phyloP scores from a whole-genome alignment of 2,113 vertebrate genomes.

The Chloroceryle aenea region DNA sequence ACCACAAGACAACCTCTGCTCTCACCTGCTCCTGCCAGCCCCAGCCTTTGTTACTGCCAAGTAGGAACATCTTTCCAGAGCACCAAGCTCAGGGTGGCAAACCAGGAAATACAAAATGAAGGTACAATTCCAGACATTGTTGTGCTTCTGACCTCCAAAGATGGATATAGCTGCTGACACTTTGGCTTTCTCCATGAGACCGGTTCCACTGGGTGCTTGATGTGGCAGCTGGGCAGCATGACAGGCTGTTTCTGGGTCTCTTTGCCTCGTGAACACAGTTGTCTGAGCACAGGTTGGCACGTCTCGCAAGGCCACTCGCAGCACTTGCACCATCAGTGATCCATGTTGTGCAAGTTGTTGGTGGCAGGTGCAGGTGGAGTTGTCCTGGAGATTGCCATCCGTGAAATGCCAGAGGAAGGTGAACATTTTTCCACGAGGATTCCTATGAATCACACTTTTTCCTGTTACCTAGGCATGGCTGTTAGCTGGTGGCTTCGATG shows the following conservation, averaged over 20 bases:
- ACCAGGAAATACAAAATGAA: neutral
- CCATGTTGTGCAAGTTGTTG: rapidly evolving
- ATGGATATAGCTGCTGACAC: neutral
- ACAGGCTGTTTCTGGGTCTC: neutral
- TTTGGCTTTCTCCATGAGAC: neutral
- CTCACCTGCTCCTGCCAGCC: neutral
- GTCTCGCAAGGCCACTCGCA: neutral
- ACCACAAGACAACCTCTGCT: neutral
- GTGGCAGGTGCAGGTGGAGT: neutral
- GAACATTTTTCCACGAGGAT: neutral
- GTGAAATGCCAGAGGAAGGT: neutral
- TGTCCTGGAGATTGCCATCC: neutral
- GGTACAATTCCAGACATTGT: rapidly evolving
- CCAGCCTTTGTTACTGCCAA: neutral
- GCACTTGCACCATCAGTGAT: neutral
- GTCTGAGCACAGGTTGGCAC: neutral
- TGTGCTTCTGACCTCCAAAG: neutral
- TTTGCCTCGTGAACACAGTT: rapidly evolving
- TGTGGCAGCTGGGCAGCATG: neutral
- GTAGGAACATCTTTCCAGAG: neutral
- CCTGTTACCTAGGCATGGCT: neutral
- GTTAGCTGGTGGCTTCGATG: rapidly evolving
- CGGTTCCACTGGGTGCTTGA: neutral
- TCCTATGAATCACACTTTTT: neutral
- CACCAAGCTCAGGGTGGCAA: neutral